Base-by-base conservation (phyloP, 2,888 invertebrate species). In the Phaonia tiefii region DNA sequence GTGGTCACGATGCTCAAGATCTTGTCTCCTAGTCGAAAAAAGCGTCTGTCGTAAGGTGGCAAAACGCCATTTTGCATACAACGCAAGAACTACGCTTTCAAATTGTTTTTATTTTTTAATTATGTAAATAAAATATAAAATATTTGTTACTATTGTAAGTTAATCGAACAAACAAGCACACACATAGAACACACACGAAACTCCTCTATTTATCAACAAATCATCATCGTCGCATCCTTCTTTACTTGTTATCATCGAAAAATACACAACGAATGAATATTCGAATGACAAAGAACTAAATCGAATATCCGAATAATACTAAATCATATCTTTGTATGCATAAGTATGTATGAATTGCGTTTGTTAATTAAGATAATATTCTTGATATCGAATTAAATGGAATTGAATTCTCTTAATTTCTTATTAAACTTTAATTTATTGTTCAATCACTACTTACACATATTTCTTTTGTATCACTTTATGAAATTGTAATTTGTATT, bases 1-100 rank as follows among this genome's bases (percentile, higher is more conserved):
- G 93, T 96, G 69, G 96, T 97, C 84, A 95, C 95, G 79, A 95
- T 96, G 94, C 92, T 97, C 56, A 95, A 95, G 91, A 94, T 95
- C 82, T 85, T 93, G 51, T 91, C 93, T 8, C 94, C 93, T 67
- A 92, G 93, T 87, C 89, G 91, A 86, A 91, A 91, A 86, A 91
- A 91, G 84, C 88, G 90, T 76, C 82, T 90, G 83, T 86, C 90
- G 83, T 89, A 86, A 86, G 49, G 22, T 44, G 31, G 25, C 44
- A 26, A 20, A 3, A 31, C 46, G 65, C 13, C 44, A 39, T 44
- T 65, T 42, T 51, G 65, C 66, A 54, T 1, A 13, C 58, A 20
- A 69, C 67, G 54, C 51, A 70, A 70, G 25, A 67, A 79, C 63
- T 76, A 82, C 82, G 78, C 78, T 81, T 81, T 63, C 69, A 49